Evolutionary conservation across 2,888 invertebrate species (phyloP).

Genomic region (Aspidapion aeneum): DNA sequence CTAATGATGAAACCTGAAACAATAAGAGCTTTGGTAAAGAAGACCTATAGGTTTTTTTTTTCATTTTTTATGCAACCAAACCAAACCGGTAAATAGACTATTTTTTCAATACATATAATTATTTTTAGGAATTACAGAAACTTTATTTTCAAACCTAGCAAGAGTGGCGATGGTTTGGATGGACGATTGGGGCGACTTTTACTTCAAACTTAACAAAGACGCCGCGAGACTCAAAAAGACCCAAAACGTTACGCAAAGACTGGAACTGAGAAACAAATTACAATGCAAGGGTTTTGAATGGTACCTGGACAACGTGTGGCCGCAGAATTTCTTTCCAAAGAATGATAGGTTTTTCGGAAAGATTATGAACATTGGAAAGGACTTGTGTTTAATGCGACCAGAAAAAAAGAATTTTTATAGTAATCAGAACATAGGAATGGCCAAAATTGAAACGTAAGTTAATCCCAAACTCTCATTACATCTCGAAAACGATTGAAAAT

Average conservation of each 20-base stretch:
- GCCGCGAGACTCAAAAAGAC: conserved; percentile 54
- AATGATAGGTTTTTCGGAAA: conserved; percentile 86
- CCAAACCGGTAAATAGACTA: too few relatives aligned
- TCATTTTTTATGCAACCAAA: too few relatives aligned
- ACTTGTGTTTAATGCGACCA: conserved; percentile 62
- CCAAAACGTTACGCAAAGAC: conserved; percentile 61
- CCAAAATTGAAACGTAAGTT: conserved; percentile 53
- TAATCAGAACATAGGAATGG: conserved; percentile 68
- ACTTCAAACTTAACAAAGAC: conserved; percentile 79
- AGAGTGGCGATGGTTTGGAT: conserved; percentile 96
- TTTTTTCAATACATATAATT: too few relatives aligned
- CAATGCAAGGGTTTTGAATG: conserved; percentile 86
- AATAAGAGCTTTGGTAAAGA: too few relatives aligned
- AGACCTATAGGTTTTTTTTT: too few relatives aligned
- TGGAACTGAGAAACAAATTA: conserved; percentile 58
- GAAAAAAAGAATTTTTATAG: conserved; percentile 53
- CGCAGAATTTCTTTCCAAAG: conserved; percentile 92
- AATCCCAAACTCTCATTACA: too few relatives aligned
- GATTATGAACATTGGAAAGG: conserved; percentile 54
- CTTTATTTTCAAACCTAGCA: conserved; percentile 87
- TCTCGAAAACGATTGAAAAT: too few relatives aligned
- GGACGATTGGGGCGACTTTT: conserved; percentile 95
- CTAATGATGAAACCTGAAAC: too few relatives aligned
- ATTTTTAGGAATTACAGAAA: conserved; percentile 69
- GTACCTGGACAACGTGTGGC: conserved; percentile 95